A percentile compares a stretch with the other conserved stretches of the same genome.
Conservation (phyloP, 2,888 invertebrate species). For the Heliconius ethilla region DNA sequence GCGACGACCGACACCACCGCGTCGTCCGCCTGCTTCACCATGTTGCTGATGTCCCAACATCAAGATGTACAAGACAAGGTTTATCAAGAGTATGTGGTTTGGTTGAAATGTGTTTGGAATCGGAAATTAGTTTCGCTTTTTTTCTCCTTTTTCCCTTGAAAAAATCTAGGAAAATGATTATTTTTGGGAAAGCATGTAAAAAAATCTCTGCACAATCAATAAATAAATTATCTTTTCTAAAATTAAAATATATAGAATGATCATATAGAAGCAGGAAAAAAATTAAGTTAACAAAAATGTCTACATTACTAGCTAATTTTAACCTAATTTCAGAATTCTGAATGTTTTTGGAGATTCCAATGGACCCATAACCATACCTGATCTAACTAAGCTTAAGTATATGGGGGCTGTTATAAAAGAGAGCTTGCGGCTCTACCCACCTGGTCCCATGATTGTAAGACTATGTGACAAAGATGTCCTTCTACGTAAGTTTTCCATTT, state of each 20-base stretch:
- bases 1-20: conserved; percentile 64
- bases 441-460: conserved; percentile 52
- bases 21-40: conserved; percentile 52
- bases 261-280: no score
- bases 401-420: conserved; percentile 59
- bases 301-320: not conserved
- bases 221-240: no score
- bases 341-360: conserved; percentile 50
- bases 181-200: no score
- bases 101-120: no score
- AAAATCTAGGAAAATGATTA: no score
- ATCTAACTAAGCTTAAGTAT: conserved; percentile 54
- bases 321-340: conserved; percentile 45
- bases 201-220: no score
- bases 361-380: conserved; percentile 48
- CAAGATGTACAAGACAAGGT: conserved; percentile 57
- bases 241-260: no score
- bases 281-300: no score
- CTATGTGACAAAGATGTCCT: conserved; percentile 50
- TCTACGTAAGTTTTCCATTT: conserved; percentile 45
- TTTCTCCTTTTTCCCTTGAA: no score
- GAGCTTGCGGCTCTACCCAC: conserved; percentile 55
- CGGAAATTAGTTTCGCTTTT: not conserved
- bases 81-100: conserved; percentile 55
- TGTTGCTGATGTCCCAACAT: conserved; percentile 53